These are phyloP conservation scores for Rhyzopertha dominica DNA, from an alignment of 1,140 invertebrate species.

Conservation along the genomic window DNA sequence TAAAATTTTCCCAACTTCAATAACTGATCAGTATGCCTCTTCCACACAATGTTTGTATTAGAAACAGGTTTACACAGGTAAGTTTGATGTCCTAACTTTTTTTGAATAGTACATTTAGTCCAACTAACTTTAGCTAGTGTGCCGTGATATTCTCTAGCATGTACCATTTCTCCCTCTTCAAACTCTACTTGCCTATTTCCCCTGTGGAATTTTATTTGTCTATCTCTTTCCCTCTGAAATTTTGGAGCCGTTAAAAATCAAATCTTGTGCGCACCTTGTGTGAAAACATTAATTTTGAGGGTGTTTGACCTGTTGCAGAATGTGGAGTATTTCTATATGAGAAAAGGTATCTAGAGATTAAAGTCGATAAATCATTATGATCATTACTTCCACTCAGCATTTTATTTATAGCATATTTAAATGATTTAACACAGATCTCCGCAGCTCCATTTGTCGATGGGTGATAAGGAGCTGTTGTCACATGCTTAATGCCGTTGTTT, in stretches of 20 bases:
- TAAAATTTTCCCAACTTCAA: too few species aligned
- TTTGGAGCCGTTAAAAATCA: conserved; percentile 5
- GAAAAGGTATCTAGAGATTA: conserved; percentile 23
- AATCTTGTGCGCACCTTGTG: conserved; percentile 26
- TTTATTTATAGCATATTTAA: conserved; percentile 41
- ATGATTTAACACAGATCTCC: conserved; percentile 42
- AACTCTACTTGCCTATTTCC: conserved; percentile 3
- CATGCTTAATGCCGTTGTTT: conserved; percentile 35
- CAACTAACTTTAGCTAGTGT: conserved; percentile 6
- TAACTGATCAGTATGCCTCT: conserved; percentile 12
- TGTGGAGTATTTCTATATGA: conserved; percentile 27
- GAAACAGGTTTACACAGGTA: conserved; percentile 10
- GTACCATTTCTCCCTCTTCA: conserved; percentile 1
- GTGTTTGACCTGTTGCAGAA: conserved; percentile 18
- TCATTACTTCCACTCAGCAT: conserved; percentile 14
- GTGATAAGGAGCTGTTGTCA: conserved; percentile 36
- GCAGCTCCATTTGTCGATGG: conserved; percentile 42
- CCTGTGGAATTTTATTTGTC: background rate
- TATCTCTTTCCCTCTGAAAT: conserved; percentile 2
- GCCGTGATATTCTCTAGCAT: conserved; percentile 12
- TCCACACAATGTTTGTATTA: conserved; percentile 9
- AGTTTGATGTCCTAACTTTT: conserved; percentile 7
- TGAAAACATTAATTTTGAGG: conserved; percentile 23
- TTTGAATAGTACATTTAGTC: conserved; percentile 10
- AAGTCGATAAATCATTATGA: background rate